A percentile compares a stretch with the other conserved stretches of the same genome.
Conservation (phyloP, 2,888 invertebrate genomes). For the Adelognathus sp. region DNA sequence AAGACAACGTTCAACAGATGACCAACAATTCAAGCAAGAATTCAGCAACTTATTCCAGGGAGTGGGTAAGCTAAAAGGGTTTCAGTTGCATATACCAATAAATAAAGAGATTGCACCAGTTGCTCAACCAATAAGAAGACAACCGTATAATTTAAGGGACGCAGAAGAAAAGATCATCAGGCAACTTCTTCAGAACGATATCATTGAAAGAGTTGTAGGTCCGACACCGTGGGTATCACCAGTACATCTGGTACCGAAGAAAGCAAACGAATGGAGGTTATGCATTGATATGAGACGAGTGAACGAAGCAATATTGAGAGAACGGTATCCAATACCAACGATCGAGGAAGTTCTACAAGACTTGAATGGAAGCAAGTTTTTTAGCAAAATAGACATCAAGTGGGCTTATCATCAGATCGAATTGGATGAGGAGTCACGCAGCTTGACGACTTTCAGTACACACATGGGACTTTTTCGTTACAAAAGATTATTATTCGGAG, state of each 20-base stretch:
- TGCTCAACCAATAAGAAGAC: slow-evolving; percentile 47
- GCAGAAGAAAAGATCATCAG: slow-evolving; percentile 60
- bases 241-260: slow-evolving; percentile 67
- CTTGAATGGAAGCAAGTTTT: neutral
- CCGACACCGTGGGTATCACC: slow-evolving; percentile 67
- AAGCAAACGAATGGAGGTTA: slow-evolving; percentile 61
- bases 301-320: slow-evolving; percentile 34
- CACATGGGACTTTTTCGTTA: slow-evolving; percentile 74
- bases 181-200: slow-evolving; percentile 62
- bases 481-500: slow-evolving; percentile 78
- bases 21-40: no score
- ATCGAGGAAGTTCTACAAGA: slow-evolving; percentile 18
- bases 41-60: slow-evolving; percentile 38
- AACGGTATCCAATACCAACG: slow-evolving; percentile 42
- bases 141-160: slow-evolving; percentile 53
- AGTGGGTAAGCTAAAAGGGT: slow-evolving; percentile 37
- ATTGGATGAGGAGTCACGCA: slow-evolving; percentile 68
- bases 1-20: neutral
- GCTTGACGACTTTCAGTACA: slow-evolving; percentile 76
- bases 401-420: slow-evolving; percentile 76
- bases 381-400: slow-evolving; percentile 68
- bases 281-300: slow-evolving; percentile 65
- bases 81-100: slow-evolving; percentile 33
- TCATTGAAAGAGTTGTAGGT: slow-evolving; percentile 65
- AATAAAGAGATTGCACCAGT: slow-evolving; percentile 34